phyloP scores from a whole-genome alignment of 2,888 invertebrate species.

The Erebia palarica region DNA sequence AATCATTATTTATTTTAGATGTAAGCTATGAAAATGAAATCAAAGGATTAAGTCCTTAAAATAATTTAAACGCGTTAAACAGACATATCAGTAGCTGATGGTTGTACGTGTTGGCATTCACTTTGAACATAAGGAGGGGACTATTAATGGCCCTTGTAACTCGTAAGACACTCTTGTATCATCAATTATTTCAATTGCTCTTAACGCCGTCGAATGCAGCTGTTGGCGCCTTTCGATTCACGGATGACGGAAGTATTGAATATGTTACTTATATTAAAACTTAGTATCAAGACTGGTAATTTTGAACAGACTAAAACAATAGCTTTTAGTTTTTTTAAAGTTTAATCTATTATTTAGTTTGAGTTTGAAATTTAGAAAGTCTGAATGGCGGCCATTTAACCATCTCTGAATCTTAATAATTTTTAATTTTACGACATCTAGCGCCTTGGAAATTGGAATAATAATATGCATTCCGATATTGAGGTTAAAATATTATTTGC shows the following conservation, averaged over 20 bases:
- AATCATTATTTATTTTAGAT: no score
- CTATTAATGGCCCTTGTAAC: slow-evolving; percentile 53
- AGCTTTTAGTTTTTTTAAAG: neutral
- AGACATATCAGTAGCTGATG: neutral
- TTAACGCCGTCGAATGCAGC: slow-evolving; percentile 54
- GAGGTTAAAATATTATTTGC: slow-evolving; percentile 17
- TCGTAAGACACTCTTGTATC: slow-evolving; percentile 49
- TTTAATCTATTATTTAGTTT: neutral
- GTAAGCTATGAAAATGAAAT: no score
- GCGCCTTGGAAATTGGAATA: neutral
- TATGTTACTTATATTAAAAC: slow-evolving; percentile 3
- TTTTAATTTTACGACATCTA: slow-evolving; percentile 8
- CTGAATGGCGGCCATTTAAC: neutral
- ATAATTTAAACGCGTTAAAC: neutral
- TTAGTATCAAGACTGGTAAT: neutral
- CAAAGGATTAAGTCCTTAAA: no score
- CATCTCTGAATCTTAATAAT: neutral
- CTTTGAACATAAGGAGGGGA: slow-evolving; percentile 29
- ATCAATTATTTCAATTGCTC: slow-evolving; percentile 63
- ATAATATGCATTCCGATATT: slow-evolving; percentile 11
- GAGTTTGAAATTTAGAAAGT: slow-evolving; percentile 10
- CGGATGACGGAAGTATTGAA: slow-evolving; percentile 34
- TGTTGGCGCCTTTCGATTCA: slow-evolving; percentile 50
- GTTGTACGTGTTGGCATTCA: slow-evolving; percentile 9
- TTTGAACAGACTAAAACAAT: neutral